Evolutionary conservation across 2,797 vertebrate genomes (phyloP).

Genomic region (Salarias fasciatus): DNA sequence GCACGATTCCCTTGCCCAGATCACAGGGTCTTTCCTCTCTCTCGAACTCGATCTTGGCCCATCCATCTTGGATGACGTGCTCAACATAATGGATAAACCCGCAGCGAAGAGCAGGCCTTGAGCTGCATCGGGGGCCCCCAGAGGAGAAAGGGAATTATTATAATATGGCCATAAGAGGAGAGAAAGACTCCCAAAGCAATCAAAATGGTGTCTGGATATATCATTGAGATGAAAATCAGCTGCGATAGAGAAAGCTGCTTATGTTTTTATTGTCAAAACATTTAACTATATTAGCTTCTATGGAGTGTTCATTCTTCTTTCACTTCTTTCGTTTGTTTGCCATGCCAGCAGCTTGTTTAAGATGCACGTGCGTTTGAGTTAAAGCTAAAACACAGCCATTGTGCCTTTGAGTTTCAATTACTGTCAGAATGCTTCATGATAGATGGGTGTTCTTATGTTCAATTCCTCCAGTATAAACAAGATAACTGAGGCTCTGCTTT

Average conservation of each 20-base stretch:
- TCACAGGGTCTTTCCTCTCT: slow-evolving; percentile 92
- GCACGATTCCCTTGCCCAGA: slow-evolving; percentile 89
- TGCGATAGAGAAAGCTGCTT: slow-evolving; percentile 64
- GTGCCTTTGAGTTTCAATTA: slow-evolving; percentile 77
- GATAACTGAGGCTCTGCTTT: slow-evolving; percentile 27
- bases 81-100: slow-evolving; percentile 96
- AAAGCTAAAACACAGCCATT: slow-evolving; percentile 70
- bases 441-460: slow-evolving; percentile 58
- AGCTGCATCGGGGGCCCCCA: slow-evolving; percentile 50
- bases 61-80: slow-evolving; percentile 97
- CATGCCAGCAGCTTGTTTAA: slow-evolving; percentile 71
- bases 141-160: slow-evolving; percentile 68
- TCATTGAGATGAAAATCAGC: slow-evolving; percentile 73
- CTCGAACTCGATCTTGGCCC: slow-evolving; percentile 96
- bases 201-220: slow-evolving; percentile 73
- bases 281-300: slow-evolving; percentile 72
- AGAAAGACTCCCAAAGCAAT: slow-evolving; percentile 68
- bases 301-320: slow-evolving; percentile 66
- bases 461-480: slow-evolving; percentile 52
- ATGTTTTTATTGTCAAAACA: slow-evolving; percentile 79
- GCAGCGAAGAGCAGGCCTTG: slow-evolving; percentile 79
- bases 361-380: slow-evolving; percentile 79
- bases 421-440: slow-evolving; percentile 39
- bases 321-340: slow-evolving; percentile 56
- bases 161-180: slow-evolving; percentile 52